These are phyloP conservation scores for Harlomillsia oculata DNA, from an alignment of 1,140 invertebrate genomes.

Conservation along the genomic window DNA sequence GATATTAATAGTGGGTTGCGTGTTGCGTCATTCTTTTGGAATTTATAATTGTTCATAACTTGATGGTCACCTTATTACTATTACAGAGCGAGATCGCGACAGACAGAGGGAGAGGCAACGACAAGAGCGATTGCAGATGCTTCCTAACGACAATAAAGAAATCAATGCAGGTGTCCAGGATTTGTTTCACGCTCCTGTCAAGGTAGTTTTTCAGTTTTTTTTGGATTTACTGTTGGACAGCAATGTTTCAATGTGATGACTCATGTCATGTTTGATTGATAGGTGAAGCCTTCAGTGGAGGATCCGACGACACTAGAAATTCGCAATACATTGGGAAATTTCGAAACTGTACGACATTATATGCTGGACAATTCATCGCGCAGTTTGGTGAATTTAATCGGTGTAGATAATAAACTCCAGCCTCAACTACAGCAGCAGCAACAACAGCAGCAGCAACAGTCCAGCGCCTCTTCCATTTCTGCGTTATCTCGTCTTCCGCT, in stretches of 20 bases:
- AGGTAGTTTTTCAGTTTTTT: conserved; percentile 43
- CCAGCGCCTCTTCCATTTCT: conserved; percentile 45
- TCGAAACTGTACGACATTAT: conserved; percentile 52
- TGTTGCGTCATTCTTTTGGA: too few species aligned
- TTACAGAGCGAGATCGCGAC: conserved; percentile 48
- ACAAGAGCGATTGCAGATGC: conserved; percentile 59
- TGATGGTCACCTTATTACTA: neutral
- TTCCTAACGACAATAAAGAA: conserved; percentile 50
- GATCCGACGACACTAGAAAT: conserved; percentile 64
- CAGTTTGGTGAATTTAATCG: conserved; percentile 46
- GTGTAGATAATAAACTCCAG: conserved; percentile 54
- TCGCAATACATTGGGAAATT: conserved; percentile 61
- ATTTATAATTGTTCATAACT: neutral
- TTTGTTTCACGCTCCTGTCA: conserved; percentile 51
- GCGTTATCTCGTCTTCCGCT: conserved; percentile 44
- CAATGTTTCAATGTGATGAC: neutral
- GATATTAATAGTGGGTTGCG: too few species aligned
- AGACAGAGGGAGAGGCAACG: conserved; percentile 60
- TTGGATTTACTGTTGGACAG: neutral
- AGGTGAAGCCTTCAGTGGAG: conserved; percentile 56
- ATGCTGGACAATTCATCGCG: conserved; percentile 54
- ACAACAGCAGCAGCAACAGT: too few species aligned
- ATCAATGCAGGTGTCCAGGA: conserved; percentile 34
- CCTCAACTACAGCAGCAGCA: too few species aligned
- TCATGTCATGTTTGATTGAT: conserved; percentile 35